Evolutionary conservation across 2,888 invertebrate genomes (phyloP).

Genomic region (Pseudococcus longispinus): DNA sequence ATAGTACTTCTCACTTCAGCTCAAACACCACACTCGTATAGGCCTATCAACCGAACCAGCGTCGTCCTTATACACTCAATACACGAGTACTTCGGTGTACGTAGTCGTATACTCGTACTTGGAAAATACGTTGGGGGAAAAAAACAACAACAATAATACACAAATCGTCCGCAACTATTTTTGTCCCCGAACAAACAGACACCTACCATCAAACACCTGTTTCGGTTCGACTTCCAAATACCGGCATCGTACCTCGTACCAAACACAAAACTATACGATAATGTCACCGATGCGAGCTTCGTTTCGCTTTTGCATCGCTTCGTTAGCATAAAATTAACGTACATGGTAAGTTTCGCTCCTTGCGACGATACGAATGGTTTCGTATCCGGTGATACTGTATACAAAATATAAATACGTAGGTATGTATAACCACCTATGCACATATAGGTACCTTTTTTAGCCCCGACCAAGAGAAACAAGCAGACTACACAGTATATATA

Average conservation of each 20-base stretch:
- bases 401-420: background rate
- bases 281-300: background rate
- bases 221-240: background rate
- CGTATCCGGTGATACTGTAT: background rate
- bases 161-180: background rate
- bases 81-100: too few species aligned
- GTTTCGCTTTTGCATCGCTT: background rate
- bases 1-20: too few species aligned
- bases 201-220: background rate
- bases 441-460: background rate
- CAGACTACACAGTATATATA: slow-evolving; percentile 31
- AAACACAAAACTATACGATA: background rate
- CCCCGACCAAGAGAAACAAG: slow-evolving; percentile 6
- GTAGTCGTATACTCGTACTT: too few species aligned
- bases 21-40: too few species aligned
- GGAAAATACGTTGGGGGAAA: background rate
- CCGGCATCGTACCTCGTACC: background rate
- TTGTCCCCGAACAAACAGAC: background rate
- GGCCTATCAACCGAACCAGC: too few species aligned
- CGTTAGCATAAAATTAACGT: background rate
- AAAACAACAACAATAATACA: background rate
- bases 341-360: background rate
- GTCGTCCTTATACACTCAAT: too few species aligned
- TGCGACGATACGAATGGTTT: background rate
- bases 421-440: background rate